phyloP scores from a whole-genome alignment of 2,797 vertebrate genomes.

The Balearica regulorum region DNA sequence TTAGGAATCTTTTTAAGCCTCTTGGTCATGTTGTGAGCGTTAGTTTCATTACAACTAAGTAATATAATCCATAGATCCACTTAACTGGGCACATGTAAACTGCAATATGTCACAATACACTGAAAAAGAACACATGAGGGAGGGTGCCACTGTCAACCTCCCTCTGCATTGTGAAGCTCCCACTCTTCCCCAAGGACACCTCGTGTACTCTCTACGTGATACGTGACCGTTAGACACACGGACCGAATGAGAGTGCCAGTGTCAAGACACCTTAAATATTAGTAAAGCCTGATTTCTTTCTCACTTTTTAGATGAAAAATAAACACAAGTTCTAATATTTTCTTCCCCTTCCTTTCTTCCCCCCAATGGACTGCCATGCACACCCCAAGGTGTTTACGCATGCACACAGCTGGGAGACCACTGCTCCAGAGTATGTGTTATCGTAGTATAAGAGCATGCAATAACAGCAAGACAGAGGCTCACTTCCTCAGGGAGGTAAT shows the following conservation, averaged over 20 bases:
- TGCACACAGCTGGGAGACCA: background rate
- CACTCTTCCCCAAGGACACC: background rate
- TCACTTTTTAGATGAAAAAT: background rate
- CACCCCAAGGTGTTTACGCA: accelerated
- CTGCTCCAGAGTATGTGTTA: background rate
- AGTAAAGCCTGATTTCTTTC: background rate
- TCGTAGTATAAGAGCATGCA: background rate
- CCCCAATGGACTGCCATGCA: background rate
- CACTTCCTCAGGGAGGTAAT: background rate
- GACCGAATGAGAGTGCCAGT: background rate
- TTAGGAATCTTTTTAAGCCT: background rate
- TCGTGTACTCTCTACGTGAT: accelerated
- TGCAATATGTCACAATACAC: background rate
- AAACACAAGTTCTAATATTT: background rate
- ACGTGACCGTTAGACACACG: background rate
- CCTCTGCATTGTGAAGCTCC: accelerated
- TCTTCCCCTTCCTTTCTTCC: background rate
- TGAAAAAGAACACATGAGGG: background rate
- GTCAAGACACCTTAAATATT: background rate
- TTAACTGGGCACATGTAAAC: background rate
- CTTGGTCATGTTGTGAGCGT: background rate
- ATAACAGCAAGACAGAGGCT: background rate
- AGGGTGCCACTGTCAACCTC: background rate
- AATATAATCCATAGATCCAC: background rate
- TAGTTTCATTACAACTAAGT: background rate